A percentile compares a stretch with the other conserved stretches of the same genome.
phyloP scores from a whole-genome alignment of 2,113 vertebrate species.

The Microtus richardsoni region DNA sequence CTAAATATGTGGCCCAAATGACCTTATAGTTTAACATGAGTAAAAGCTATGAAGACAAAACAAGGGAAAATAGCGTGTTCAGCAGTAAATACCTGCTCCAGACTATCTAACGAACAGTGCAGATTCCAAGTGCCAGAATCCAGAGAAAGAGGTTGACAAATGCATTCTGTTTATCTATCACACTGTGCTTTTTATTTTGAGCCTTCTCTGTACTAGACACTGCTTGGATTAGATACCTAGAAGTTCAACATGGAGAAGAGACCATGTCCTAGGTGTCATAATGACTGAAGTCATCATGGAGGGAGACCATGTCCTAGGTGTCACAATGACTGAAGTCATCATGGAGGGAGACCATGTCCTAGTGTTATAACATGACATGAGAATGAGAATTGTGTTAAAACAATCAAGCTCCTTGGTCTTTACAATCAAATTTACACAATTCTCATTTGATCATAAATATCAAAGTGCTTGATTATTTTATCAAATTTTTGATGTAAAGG shows the following conservation, averaged over 20 bases:
- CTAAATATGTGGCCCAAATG: background rate
- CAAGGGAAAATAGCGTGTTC: conserved; percentile 19
- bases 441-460: background rate
- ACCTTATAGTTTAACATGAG: conserved; percentile 53
- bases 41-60: conserved; percentile 10
- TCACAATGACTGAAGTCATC: background rate
- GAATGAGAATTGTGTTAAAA: no score
- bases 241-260: background rate
- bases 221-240: background rate
- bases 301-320: background rate
- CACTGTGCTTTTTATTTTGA: conserved; percentile 24
- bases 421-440: no score
- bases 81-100: conserved; percentile 17
- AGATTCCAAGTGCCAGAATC: conserved; percentile 23
- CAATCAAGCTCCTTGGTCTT: no score
- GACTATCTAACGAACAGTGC: background rate
- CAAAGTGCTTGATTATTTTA: background rate
- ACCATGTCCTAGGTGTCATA: background rate
- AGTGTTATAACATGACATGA: background rate
- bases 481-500: background rate
- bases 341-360: background rate
- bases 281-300: background rate
- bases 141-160: background rate
- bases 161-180: background rate
- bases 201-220: background rate